Percentiles rank a stretch among this genome's conserved stretches.
Evolutionary conservation across 2,888 invertebrate species (phyloP).

Genomic region (Marronus borbonicus): DNA sequence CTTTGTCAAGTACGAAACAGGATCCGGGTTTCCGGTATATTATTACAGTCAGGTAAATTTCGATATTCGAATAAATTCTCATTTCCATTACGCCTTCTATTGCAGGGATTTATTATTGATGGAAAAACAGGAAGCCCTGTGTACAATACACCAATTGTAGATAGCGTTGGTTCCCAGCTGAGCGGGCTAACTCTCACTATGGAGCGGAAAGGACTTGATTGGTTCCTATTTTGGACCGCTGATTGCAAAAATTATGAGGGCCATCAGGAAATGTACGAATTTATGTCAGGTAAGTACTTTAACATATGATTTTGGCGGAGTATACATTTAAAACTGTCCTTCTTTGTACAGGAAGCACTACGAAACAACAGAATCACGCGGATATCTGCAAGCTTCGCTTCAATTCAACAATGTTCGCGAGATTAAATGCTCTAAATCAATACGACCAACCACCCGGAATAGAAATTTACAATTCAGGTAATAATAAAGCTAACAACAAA

Average conservation of each 20-base stretch:
- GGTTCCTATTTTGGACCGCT: conserved; percentile 85
- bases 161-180: conserved; percentile 76
- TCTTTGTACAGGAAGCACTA: conserved; percentile 52
- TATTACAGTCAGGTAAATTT: conserved; percentile 79
- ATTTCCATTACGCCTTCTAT: conserved; percentile 44
- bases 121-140: conserved; percentile 77
- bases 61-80: conserved; percentile 12
- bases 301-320: neutral
- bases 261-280: conserved; percentile 72
- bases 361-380: conserved; percentile 63
- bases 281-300: conserved; percentile 66
- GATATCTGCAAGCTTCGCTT: conserved; percentile 81
- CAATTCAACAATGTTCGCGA: conserved; percentile 78
- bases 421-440: conserved; percentile 78
- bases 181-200: conserved; percentile 75
- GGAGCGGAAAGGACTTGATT: conserved; percentile 80
- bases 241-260: conserved; percentile 74
- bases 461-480: conserved; percentile 81
- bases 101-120: conserved; percentile 74
- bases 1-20: conserved; percentile 79
- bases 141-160: conserved; percentile 74
- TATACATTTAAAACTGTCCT: neutral
- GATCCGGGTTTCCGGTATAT: conserved; percentile 82
- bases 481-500: conserved; percentile 26
- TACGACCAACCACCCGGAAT: conserved; percentile 81